Evolutionary conservation across 2,888 invertebrate species (phyloP).

Genomic region (Proisotoma minuta): DNA sequence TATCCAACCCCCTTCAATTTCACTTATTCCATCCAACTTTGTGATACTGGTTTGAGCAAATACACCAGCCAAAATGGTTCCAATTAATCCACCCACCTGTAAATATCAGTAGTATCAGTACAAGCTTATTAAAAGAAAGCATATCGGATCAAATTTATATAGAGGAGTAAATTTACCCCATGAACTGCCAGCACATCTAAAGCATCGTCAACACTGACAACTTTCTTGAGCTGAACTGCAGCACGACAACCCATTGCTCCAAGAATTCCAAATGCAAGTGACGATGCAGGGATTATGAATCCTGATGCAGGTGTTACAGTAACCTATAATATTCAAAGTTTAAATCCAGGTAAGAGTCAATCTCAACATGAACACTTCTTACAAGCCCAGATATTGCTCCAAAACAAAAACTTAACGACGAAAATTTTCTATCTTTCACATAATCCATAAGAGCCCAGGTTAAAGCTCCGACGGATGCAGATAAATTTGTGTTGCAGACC

Average conservation of each 20-base stretch:
- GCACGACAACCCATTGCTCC: conserved; percentile 27
- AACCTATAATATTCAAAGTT: background rate
- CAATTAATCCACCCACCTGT: conserved; percentile 24
- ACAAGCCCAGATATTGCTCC: conserved; percentile 38
- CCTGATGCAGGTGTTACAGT: conserved; percentile 37
- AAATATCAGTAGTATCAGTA: no score
- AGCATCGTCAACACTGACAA: conserved; percentile 2
- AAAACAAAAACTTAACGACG: conserved; percentile 38
- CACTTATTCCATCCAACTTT: background rate
- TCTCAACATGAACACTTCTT: no score
- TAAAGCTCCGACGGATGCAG: conserved; percentile 11
- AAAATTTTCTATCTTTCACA: conserved; percentile 29
- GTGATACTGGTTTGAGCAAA: background rate
- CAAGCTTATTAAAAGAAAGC: no score
- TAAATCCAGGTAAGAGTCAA: background rate
- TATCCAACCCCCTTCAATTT: conserved; percentile 23
- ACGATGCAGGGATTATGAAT: conserved; percentile 34
- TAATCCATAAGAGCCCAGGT: conserved; percentile 35
- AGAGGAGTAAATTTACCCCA: no score
- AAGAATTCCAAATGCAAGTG: conserved; percentile 33
- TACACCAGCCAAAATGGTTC: conserved; percentile 14
- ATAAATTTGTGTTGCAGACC: conserved; percentile 12
- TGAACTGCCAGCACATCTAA: conserved; percentile 34
- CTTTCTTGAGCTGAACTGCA: background rate
- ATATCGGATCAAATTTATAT: no score